phyloP scores from a whole-genome alignment of 2,888 invertebrate species.

The Platycheirus rosarum region DNA sequence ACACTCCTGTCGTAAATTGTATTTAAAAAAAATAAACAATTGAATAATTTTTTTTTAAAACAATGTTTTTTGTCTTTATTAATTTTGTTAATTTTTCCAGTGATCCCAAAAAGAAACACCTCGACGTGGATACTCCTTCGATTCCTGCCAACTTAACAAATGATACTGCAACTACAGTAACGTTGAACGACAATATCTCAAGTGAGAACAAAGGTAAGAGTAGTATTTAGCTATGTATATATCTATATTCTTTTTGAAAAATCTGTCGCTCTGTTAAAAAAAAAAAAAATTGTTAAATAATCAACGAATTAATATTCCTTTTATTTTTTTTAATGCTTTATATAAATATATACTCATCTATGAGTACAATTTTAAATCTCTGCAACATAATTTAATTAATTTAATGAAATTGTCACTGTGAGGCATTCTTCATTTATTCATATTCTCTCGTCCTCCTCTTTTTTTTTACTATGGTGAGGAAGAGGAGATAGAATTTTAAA shows the following conservation, averaged over 20 bases:
- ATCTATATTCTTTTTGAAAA: neutral
- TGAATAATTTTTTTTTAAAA: no score
- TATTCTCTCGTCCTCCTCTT: conserved; percentile 38
- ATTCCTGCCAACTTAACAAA: conserved; percentile 77
- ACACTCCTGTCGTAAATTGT: no score
- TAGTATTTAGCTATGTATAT: conserved; percentile 4
- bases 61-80: neutral
- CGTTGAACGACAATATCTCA: conserved; percentile 78
- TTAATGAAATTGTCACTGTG: conserved; percentile 72
- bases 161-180: conserved; percentile 66
- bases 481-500: conserved; percentile 69
- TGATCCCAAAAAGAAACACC: conserved; percentile 82
- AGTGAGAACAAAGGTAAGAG: conserved; percentile 84
- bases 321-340: conserved; percentile 24
- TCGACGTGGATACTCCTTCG: conserved; percentile 77
- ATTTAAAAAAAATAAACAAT: no score
- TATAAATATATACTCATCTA: neutral
- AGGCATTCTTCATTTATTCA: conserved; percentile 74
- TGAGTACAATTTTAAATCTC: conserved; percentile 53
- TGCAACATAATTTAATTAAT: conserved; percentile 72
- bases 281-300: conserved; percentile 37
- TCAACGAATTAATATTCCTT: conserved; percentile 25
- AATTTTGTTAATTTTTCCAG: conserved; percentile 75
- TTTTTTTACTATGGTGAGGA: conserved; percentile 20
- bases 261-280: conserved; percentile 4